Percentiles rank a stretch among this genome's conserved stretches.
These are phyloP conservation scores for Uropsilus gracilis DNA, from an alignment of 2,113 vertebrate species.

Conservation along the genomic window DNA sequence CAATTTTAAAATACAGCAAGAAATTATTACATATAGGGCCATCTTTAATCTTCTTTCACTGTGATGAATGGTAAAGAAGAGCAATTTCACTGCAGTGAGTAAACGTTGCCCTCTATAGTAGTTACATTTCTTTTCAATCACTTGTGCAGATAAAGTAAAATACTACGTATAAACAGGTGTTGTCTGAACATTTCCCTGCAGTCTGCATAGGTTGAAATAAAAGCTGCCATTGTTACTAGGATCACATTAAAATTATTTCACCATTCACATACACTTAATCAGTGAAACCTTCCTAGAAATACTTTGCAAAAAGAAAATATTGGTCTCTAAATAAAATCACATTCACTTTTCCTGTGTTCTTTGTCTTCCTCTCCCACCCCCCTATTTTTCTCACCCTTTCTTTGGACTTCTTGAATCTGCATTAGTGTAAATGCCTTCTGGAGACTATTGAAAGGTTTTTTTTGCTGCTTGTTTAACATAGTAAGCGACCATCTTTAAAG, in stretches of 20 bases:
- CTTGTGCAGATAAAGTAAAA: slow-evolving; percentile 72
- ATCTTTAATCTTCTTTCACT: background rate
- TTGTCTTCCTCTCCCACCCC: background rate
- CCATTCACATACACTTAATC: slow-evolving; percentile 57
- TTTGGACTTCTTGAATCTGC: slow-evolving; percentile 40
- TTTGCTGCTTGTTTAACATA: slow-evolving; percentile 1
- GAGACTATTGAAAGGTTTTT: slow-evolving; percentile 19
- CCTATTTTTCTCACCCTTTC: background rate
- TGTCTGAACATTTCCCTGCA: slow-evolving; percentile 57
- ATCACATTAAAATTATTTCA: slow-evolving; percentile 70
- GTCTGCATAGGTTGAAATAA: slow-evolving; percentile 55
- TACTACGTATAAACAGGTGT: slow-evolving; percentile 57
- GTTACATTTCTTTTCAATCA: slow-evolving; percentile 63
- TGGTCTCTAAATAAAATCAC: background rate
- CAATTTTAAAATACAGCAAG: slow-evolving; percentile 19
- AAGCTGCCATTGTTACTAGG: slow-evolving; percentile 55
- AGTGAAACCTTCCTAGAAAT: slow-evolving; percentile 41
- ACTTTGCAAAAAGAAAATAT: background rate
- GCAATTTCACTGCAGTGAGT: background rate
- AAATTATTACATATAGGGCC: background rate
- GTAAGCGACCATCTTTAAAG: slow-evolving; percentile 19
- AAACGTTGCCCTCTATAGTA: background rate
- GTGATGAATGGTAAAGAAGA: slow-evolving; percentile 53
- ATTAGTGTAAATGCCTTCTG: slow-evolving; percentile 31
- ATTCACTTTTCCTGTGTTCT: background rate